A percentile compares a stretch with the other conserved stretches of the same genome.
These are phyloP conservation scores for Laticauda colubrina DNA, from an alignment of 2,113 vertebrate species.

Conservation along the genomic window DNA sequence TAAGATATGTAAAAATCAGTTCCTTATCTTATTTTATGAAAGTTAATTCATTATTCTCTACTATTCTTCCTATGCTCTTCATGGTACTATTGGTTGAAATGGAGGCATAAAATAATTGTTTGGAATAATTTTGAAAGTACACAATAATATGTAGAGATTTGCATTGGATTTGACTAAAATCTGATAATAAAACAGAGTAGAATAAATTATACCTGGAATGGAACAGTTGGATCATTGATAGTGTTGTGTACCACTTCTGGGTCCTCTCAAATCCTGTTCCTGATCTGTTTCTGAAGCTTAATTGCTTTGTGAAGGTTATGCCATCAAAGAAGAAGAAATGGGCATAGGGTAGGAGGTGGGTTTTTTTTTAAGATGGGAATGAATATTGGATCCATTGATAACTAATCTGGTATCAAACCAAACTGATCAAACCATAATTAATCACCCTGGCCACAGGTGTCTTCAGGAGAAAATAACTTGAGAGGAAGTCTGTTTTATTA, in stretches of 20 bases:
- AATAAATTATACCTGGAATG: neutral
- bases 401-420: neutral
- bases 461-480: neutral
- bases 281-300: neutral
- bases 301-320: neutral
- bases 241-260: neutral
- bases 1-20: neutral
- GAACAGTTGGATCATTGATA: neutral
- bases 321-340: neutral
- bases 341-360: neutral
- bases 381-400: neutral
- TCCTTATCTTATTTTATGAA: neutral
- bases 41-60: neutral
- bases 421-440: neutral
- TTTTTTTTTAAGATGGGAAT: neutral
- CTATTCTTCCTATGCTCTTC: neutral
- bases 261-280: neutral
- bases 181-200: neutral
- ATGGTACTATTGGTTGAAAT: neutral
- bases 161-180: neutral
- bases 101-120: neutral
- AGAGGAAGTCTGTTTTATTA: neutral
- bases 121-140: neutral
- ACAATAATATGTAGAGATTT: neutral
- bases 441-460: neutral